Conservation (phyloP, 2,888 invertebrate genomes). For the Epirrhoe alternata region DNA sequence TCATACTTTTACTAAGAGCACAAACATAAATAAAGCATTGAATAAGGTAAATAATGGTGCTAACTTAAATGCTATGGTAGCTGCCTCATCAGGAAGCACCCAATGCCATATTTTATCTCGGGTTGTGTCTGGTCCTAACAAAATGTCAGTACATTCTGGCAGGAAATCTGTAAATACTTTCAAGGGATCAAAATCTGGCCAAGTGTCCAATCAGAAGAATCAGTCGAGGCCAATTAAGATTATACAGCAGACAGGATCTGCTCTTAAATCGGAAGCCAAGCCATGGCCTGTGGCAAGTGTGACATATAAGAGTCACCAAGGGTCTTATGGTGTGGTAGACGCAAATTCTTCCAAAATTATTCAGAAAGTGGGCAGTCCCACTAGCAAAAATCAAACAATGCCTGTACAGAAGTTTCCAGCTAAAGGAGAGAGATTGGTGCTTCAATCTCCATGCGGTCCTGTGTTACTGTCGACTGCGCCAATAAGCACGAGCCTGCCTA, state of each 20-base stretch:
- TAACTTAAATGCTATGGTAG: conserved; percentile 77
- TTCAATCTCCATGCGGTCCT: conserved; percentile 78
- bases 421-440: conserved; percentile 74
- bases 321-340: conserved; percentile 68
- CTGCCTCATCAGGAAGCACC: conserved; percentile 71
- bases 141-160: conserved; percentile 79
- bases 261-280: conserved; percentile 73
- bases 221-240: conserved; percentile 84
- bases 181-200: conserved; percentile 73
- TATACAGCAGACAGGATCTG: conserved; percentile 78
- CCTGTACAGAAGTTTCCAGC: conserved; percentile 66
- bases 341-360: conserved; percentile 74
- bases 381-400: conserved; percentile 67
- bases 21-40: conserved; percentile 73
- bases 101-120: conserved; percentile 80
- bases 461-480: conserved; percentile 77
- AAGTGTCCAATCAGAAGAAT: conserved; percentile 69
- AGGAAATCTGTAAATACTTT: conserved; percentile 73
- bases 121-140: conserved; percentile 80
- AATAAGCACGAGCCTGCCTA: conserved; percentile 68
- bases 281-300: conserved; percentile 74
- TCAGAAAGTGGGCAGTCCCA: conserved; percentile 79
- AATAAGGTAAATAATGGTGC: conserved; percentile 81
- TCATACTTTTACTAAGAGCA: conserved; percentile 74
- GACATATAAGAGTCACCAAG: conserved; percentile 71